Evolutionary conservation across 2,113 vertebrate species (phyloP), one percentile per base, ranked within the genome.

Genomic region (Jacana jacana): DNA sequence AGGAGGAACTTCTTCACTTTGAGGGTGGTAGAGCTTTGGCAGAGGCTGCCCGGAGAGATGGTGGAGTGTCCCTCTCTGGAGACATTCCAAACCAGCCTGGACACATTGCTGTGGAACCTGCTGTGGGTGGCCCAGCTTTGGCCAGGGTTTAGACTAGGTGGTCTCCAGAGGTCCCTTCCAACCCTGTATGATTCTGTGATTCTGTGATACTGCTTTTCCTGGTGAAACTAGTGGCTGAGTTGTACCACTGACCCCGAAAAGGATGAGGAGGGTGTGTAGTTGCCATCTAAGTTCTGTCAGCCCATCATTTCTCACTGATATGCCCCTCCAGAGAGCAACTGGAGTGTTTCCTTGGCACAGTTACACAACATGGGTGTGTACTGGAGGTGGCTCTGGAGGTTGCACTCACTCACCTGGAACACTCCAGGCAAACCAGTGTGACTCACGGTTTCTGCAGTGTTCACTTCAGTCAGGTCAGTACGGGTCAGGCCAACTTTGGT

Each of bases 371-470:
- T 31, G 33, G 73, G 42, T 13, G 17, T 48, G n/a, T 46, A 7
- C 31, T 25, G 22, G 49, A 17, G 17, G 23, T 57, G 57, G 49
- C 75, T 85, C 42, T n/a, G 70, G 51, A 35, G 91, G 73, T 58
- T 23, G 35, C 25, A 1, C 48, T 46, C 16, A 1, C 44, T 65
- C 57, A 25, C 14, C 28, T 37, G 35, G 54, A 78, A 55, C 39
- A 6, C 18, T 49, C 5, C n/a, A 70, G 18, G 9, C 2, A 6
- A 61, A 52, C 7, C 1, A 2, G 6, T 1, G 5, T 22, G 33
- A 40, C 40, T 35, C 28, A 3, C 4, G 11, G 35, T 27, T 81
- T 65, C 54, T 48, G 60, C 85, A 76, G 48, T 54, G 39, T 57
- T 93, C 6, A 5, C 22, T 68, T 57, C 48, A 63, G 75, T 57